Conservation (phyloP, 2,888 invertebrate species). For the Penaeus monodon region DNA sequence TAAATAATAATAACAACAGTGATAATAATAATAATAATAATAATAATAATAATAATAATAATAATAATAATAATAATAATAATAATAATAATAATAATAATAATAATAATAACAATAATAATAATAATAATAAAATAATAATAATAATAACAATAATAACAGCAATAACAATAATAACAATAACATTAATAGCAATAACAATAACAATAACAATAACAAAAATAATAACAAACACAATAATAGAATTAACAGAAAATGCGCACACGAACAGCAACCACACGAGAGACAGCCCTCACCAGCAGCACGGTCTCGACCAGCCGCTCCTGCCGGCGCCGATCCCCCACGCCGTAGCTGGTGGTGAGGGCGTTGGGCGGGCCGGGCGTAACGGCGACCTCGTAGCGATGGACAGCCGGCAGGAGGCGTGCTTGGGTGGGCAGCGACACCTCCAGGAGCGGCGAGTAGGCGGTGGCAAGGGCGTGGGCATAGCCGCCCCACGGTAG, state of each 20-base stretch:
- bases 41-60: neutral
- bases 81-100: neutral
- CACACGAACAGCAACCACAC: too few relatives aligned
- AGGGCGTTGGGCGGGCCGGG: slow-evolving; percentile 82
- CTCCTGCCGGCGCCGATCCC: slow-evolving; percentile 83
- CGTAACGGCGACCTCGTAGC: slow-evolving; percentile 80
- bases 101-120: neutral
- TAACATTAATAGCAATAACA: neutral
- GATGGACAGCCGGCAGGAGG: slow-evolving; percentile 91
- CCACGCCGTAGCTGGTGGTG: slow-evolving; percentile 82
- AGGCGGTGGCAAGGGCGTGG: slow-evolving; percentile 38
- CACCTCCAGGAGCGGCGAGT: slow-evolving; percentile 77
- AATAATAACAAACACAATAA: neutral
- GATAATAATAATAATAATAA: neutral
- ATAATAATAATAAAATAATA: neutral
- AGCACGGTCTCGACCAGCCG: slow-evolving; percentile 80
- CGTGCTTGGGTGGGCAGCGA: slow-evolving; percentile 89
- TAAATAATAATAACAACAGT: neutral
- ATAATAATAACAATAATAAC: neutral
- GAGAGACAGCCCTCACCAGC: slow-evolving; percentile 66
- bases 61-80: neutral
- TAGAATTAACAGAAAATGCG: neutral
- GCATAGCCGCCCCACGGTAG: slow-evolving; percentile 63
- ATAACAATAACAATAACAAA: neutral
- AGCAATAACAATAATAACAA: neutral